These are phyloP conservation scores for Osmoderma eremita DNA, from an alignment of 2,888 invertebrate species.

Conservation along the genomic window DNA sequence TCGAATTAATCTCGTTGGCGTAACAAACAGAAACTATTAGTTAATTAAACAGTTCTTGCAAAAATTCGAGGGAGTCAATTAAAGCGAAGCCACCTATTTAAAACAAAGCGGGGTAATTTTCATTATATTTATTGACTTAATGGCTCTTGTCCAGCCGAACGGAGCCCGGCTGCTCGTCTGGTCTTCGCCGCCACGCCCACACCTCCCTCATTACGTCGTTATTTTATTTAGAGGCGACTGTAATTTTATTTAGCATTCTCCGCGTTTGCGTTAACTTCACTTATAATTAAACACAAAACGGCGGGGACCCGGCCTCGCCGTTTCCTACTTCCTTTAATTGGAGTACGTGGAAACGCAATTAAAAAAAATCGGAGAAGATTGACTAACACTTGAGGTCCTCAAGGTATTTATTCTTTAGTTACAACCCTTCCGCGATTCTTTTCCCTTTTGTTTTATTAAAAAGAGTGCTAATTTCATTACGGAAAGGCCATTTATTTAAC, in stretches of 20 bases:
- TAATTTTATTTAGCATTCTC: slow-evolving; percentile 52
- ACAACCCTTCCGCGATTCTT: slow-evolving; percentile 41
- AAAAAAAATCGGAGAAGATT: slow-evolving; percentile 40
- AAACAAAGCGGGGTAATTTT: slow-evolving; percentile 35
- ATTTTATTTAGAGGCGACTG: slow-evolving; percentile 51
- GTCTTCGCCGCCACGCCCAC: slow-evolving; percentile 3
- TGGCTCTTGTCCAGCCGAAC: slow-evolving; percentile 27
- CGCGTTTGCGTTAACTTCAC: slow-evolving; percentile 52
- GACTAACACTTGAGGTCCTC: slow-evolving; percentile 39
- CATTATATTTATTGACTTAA: slow-evolving; percentile 37
- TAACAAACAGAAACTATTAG: slow-evolving; percentile 24
- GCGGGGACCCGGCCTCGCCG: slow-evolving; percentile 40
- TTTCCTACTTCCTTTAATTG: slow-evolving; percentile 49
- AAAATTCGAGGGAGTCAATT: slow-evolving; percentile 31
- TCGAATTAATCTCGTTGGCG: too few species aligned
- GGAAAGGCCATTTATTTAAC: slow-evolving; percentile 38
- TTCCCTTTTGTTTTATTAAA: slow-evolving; percentile 40
- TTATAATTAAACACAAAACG: slow-evolving; percentile 53
- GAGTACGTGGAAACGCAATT: slow-evolving; percentile 48
- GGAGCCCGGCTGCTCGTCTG: slow-evolving; percentile 15
- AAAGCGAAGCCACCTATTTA: slow-evolving; percentile 35
- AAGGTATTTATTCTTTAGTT: slow-evolving; percentile 40
- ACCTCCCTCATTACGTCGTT: slow-evolving; percentile 34
- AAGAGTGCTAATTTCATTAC: slow-evolving; percentile 44
- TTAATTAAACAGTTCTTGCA: slow-evolving; percentile 25